Evolutionary conservation across 2,113 vertebrate genomes (phyloP).

Genomic region (Channa maculata): DNA sequence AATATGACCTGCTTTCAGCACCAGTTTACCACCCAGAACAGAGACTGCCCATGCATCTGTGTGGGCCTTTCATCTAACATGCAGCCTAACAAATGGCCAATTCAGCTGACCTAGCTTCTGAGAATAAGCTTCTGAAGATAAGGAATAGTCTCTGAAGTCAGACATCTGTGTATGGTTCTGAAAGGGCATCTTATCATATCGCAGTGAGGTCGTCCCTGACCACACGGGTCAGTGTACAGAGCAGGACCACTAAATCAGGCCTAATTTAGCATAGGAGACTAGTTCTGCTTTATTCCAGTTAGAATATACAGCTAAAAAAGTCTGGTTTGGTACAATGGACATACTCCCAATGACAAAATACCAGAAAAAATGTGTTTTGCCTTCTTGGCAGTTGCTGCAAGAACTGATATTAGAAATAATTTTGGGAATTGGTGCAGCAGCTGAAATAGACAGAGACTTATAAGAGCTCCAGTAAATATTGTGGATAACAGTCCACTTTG

Average conservation of each 20-base stretch:
- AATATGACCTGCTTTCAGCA: conserved; percentile 40
- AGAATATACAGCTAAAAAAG: conserved; percentile 37
- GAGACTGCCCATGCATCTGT: conserved; percentile 28
- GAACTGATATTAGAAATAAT: conserved; percentile 67
- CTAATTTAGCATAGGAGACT: conserved; percentile 49
- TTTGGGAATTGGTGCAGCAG: conserved; percentile 57
- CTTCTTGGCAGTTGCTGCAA: conserved; percentile 65
- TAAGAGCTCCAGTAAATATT: conserved; percentile 73
- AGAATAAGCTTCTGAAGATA: conserved; percentile 57
- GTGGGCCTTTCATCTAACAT: conserved; percentile 47
- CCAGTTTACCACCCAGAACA: conserved; percentile 53
- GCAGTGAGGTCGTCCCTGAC: conserved; percentile 19
- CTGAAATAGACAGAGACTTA: conserved; percentile 57
- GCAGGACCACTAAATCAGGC: conserved; percentile 38
- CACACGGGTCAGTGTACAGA: conserved; percentile 33
- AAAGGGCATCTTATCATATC: conserved; percentile 52
- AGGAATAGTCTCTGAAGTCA: conserved; percentile 48
- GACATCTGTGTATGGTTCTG: conserved; percentile 7
- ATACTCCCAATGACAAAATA: conserved; percentile 61
- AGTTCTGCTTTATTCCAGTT: conserved; percentile 43
- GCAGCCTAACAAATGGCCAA: conserved; percentile 43
- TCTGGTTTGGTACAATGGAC: conserved; percentile 37
- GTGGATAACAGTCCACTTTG: conserved; percentile 73
- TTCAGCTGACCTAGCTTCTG: conserved; percentile 48
- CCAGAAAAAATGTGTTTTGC: conserved; percentile 54